Conservation (phyloP, 2,888 invertebrate genomes). For the Diaprepes abbreviatus region DNA sequence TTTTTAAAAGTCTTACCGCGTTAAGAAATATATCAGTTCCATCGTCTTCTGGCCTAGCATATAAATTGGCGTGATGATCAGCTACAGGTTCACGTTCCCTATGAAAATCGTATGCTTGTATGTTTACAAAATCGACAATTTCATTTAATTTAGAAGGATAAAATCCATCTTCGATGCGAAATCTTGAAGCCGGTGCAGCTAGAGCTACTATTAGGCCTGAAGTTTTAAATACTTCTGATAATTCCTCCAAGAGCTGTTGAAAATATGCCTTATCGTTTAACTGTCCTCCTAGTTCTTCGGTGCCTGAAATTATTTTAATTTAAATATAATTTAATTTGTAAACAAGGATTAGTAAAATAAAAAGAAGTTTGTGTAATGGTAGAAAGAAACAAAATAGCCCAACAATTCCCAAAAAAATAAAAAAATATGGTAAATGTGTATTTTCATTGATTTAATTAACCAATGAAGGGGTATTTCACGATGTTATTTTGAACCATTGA, state of each 20-base stretch:
- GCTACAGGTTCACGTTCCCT: conserved; percentile 66
- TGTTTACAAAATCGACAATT: conserved; percentile 76
- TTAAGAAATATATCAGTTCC: conserved; percentile 71
- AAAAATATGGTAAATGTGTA: no score
- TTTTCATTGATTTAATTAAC: no score
- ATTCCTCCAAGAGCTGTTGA: conserved; percentile 70
- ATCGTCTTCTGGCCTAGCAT: conserved; percentile 67
- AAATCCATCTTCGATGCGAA: conserved; percentile 77
- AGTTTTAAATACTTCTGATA: conserved; percentile 73
- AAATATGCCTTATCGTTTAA: conserved; percentile 68
- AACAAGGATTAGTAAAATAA: no score
- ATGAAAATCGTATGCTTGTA: conserved; percentile 77
- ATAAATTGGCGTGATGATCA: conserved; percentile 71
- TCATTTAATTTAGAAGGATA: conserved; percentile 74
- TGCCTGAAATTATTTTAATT: no score
- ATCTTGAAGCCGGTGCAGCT: conserved; percentile 75
- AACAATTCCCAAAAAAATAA: no score
- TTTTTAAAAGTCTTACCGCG: no score
- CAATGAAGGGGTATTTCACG: no score
- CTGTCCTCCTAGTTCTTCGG: conserved; percentile 67
- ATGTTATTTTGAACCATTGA: no score
- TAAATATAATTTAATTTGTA: no score
- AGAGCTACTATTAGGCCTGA: conserved; percentile 67
- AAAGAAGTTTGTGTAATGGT: no score
- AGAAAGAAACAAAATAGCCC: no score